phyloP scores from a whole-genome alignment of 2,797 vertebrate genomes.

The Muscicapa comitata region DNA sequence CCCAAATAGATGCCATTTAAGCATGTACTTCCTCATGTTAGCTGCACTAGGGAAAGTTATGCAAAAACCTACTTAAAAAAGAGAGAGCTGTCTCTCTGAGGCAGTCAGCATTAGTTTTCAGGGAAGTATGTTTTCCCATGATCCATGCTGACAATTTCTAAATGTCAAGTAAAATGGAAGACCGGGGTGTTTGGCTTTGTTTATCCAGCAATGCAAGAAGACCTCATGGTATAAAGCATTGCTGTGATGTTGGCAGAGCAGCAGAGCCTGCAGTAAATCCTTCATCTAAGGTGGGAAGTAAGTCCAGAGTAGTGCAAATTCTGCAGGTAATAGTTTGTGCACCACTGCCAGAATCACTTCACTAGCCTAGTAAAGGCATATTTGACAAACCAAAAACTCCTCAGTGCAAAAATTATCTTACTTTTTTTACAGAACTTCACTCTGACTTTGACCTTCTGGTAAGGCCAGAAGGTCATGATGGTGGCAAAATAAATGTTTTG shows the following conservation, averaged over 20 bases:
- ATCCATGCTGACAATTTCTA: background rate
- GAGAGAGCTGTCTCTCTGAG: background rate
- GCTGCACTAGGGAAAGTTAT: background rate
- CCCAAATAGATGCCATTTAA: background rate
- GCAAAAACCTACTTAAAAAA: background rate
- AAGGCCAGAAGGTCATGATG: background rate
- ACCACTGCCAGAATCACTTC: background rate
- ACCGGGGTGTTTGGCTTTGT: background rate
- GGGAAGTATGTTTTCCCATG: rapidly evolving
- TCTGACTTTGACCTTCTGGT: background rate
- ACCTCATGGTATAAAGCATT: background rate
- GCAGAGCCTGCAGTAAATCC: background rate
- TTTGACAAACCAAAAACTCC: background rate
- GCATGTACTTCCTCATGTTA: background rate
- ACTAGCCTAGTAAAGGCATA: background rate
- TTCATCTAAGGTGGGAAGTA: background rate
- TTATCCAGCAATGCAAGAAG: background rate
- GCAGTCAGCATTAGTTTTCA: background rate
- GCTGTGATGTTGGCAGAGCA: background rate
- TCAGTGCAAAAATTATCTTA: background rate
- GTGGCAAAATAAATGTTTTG: background rate
- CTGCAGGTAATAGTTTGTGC: background rate
- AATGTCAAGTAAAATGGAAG: background rate
- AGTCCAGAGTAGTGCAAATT: background rate
- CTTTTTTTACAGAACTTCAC: background rate